Percentiles rank a stretch among this genome's conserved stretches.
These are phyloP conservation scores for Pseudorhiza aurosa DNA, from an alignment of 30 jellyfish, hydroid and myxozoan genomes.

Conservation along the genomic window DNA sequence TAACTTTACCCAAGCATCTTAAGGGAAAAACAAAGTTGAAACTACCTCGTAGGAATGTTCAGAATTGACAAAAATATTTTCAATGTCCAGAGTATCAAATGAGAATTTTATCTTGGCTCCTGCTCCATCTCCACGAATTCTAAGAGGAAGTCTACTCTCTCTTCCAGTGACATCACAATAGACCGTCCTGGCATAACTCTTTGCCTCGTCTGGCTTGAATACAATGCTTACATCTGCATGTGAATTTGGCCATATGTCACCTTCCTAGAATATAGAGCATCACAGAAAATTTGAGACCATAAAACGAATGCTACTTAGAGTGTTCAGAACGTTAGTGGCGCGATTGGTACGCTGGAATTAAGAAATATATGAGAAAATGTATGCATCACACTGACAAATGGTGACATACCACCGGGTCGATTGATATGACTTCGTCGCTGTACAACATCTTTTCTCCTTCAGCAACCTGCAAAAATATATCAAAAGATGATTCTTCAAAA, in stretches of 20 bases:
- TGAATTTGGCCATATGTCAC: slow-evolving; percentile 98
- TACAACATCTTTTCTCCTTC: slow-evolving; percentile 96
- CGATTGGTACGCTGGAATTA: no score
- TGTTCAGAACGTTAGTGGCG: no score
- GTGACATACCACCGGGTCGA: slow-evolving; percentile 90
- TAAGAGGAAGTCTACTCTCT: slow-evolving; percentile 89
- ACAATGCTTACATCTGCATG: slow-evolving; percentile 81
- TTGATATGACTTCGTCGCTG: slow-evolving; percentile 77
- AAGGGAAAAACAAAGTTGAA: no score
- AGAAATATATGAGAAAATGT: neutral
- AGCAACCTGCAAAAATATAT: slow-evolving; percentile 70
- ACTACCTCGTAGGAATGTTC: slow-evolving; percentile 96
- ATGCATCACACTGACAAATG: slow-evolving; percentile 7
- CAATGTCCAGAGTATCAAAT: slow-evolving; percentile 90
- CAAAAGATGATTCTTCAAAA: slow-evolving; percentile 53
- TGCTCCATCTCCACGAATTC: slow-evolving; percentile 92
- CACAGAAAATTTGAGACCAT: no score
- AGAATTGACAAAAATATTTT: slow-evolving; percentile 83
- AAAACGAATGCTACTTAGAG: no score
- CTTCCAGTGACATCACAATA: slow-evolving; percentile 98
- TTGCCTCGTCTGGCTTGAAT: slow-evolving; percentile 94
- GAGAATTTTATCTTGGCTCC: slow-evolving; percentile 90
- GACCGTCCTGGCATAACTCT: slow-evolving; percentile 75
- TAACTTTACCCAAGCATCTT: no score
- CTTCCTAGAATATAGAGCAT: slow-evolving; percentile 68